A percentile compares a stretch with the other conserved stretches of the same genome.
These are phyloP conservation scores for Caenorhabditis inopinata DNA, from an alignment of 1,140 invertebrate species.

Conservation along the genomic window DNA sequence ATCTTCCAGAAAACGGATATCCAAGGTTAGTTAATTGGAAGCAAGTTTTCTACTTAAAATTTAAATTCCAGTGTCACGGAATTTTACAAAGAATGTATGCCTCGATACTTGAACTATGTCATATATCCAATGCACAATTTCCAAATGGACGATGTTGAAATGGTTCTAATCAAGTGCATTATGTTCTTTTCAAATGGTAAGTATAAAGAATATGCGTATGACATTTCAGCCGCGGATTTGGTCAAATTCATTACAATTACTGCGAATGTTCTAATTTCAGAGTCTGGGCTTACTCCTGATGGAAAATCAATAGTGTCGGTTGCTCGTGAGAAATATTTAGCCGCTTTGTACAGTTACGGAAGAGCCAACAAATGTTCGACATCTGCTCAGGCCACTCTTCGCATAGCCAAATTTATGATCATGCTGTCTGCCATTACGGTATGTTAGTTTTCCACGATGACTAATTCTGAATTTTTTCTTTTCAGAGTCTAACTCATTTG, in stretches of 20 bases:
- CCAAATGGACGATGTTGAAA: slow-evolving; percentile 39
- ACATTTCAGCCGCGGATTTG: neutral
- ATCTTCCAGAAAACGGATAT: slow-evolving; percentile 34
- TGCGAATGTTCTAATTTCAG: too few relatives aligned
- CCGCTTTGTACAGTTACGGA: slow-evolving; percentile 38
- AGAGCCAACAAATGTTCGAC: neutral
- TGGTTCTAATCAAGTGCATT: slow-evolving; percentile 38
- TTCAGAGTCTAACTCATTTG: slow-evolving; percentile 61
- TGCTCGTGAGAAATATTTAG: slow-evolving; percentile 37
- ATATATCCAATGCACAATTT: slow-evolving; percentile 42
- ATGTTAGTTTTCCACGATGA: neutral
- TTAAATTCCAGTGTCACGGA: slow-evolving; percentile 17
- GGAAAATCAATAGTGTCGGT: neutral
- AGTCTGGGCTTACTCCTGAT: slow-evolving; percentile 15
- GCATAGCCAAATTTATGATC: slow-evolving; percentile 38
- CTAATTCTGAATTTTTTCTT: neutral
- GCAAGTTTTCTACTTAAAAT: neutral
- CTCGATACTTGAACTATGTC: slow-evolving; percentile 37
- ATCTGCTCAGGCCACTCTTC: slow-evolving; percentile 20
- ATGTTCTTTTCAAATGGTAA: slow-evolving; percentile 42
- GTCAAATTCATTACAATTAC: too few relatives aligned
- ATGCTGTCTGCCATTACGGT: slow-evolving; percentile 42
- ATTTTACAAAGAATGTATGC: slow-evolving; percentile 42
- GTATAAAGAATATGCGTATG: neutral
- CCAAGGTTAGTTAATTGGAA: slow-evolving; percentile 21